Base-by-base conservation (phyloP, 1,140 invertebrate species). In the Apis mellifera region DNA sequence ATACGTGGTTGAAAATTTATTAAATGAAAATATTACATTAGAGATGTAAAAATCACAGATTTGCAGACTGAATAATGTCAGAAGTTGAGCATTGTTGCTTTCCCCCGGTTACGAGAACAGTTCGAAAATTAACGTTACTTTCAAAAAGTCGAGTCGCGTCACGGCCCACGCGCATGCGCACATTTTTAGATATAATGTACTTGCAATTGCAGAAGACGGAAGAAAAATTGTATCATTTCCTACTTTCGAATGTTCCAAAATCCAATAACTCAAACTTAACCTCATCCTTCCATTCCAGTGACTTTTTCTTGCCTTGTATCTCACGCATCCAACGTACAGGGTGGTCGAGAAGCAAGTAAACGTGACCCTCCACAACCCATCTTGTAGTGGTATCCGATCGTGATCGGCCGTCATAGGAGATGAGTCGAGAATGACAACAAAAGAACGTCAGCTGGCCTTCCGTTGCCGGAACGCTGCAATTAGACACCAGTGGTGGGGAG, bases 361-460 rank as follows among this genome's bases (percentile, higher is more conserved):
- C 66, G 65, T 4, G 66, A 82, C 65, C 73, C 54, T 17, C 11
- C 66, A 83, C 75, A 78, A 83, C 52, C n/a, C 17, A 59, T 23
- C 26, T 64, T 23, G 26, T 17, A 55, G 59, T 57, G 26, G 48
- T 26, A 50, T 62, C 4, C 54, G 64, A 71, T 71, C 23, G 70
- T 5, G 55, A 77, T 57, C 55, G 75, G 72, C 50, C 57, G 73
- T 76, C 54, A 70, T 82, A 52, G 59, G 71, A 73, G 77, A 74
- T 55, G 69, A 26, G 57, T 12, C 19, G 55, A 62, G 62, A 52
- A 72, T 42, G 57, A 57, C 66, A 60, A 78, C 50, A 73, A 83
- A 60, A 66, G 72, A 48, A 59, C 62, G 73, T 82, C 79, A 75
- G 79, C 71, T 75, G 79, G 79, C 52, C 48, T 26, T 9, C 54